Evolutionary conservation across 92 coral and sea anemone genomes (phyloP), one percentile per base, ranked within the genome.

Genomic region (Palythoa caribaeorum): DNA sequence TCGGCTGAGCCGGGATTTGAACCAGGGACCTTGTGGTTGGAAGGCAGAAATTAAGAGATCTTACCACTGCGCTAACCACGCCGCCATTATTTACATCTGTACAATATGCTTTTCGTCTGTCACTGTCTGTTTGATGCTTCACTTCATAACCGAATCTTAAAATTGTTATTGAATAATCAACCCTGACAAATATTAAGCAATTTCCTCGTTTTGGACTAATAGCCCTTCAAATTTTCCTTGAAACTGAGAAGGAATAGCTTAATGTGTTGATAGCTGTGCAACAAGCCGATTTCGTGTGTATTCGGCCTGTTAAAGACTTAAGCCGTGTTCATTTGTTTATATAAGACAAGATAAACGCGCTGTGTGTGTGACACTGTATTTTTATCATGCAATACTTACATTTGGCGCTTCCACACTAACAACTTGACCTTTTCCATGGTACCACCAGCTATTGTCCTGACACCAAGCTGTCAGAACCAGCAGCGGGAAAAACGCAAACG

Each of bases 401-500:
- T 95, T 92, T 1, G 98, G 98, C 1, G 91, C 71, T 2, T 95
- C 98, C n/a, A 95, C 96, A 37, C 89, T 95, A 16, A 95, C 83
- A 3, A 93, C 90, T 78, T 92, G 85, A 0, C 89, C 91, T 19
- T 92, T 83, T 50, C 71, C 88, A 13, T 85, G 89, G 3, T 81
- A 81, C 98, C 98, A 95, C 98, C 98, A 95, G 2, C 98, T 96
- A 50, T 95, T 89, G 40, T 95, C 98, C 73, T 93, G 96, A 72
- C 98, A 95, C 98, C 98, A 95, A 6, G 98, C 86, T 3, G 93
- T 95, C 38, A 95, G 47, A 3, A 95, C 98, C 39, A 95, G 85
- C 13, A 92, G 76, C 37, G 98, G 98, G 53, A 95, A 95, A 68
- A 95, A 95, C 19, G 91, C 90, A 1, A 95, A 85, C 0, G 98